Evolutionary conservation across 1,140 invertebrate genomes (phyloP), one percentile per base, ranked within the genome.

Genomic region (Neodiprion fabricii): DNA sequence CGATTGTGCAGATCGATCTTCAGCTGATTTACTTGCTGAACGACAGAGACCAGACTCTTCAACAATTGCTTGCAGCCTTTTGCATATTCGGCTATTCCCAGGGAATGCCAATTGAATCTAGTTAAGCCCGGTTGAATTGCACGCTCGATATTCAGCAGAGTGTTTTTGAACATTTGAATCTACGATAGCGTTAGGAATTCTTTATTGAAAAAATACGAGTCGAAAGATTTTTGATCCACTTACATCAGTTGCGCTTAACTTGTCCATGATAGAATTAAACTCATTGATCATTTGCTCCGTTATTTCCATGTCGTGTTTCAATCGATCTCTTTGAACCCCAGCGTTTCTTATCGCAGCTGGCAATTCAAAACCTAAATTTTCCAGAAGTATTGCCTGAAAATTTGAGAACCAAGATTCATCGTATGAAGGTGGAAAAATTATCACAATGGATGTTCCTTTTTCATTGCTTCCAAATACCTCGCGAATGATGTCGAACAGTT

Each of bases 71-170:
- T 82, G 79, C 93, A 94, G 28, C 87, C 87, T 0, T 85, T 77
- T 12, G 92, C 90, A 82, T 94, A 97, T 71, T 96, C 94, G 50
- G 88, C 88, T 67, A 97, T 96, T 12, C 93, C 92, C 4, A 97
- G 87, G 0, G 95, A 95, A 75, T 92, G 94, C 96, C 96, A 97
- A 72, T 93, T 95, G 48, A 96, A 92, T 48, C 96, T 90, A 8
- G 92, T 93, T 0, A 95, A 84, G 9, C 96, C 96, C 40, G 95
- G 94, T 74, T 94, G 91, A 71, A 98, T 94, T 66, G 92, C 90
- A 28, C 93, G 90, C 80, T 96, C 94, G 67, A 96, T 91, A 61
- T 95, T 91, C 80, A 91, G 87, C 5, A 97, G 89, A 76, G 92
- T 91, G 0, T 89, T 89, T 73, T 92, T 93, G 77, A 95, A 83